These are phyloP conservation scores for Agriopis leucophaearia DNA, from an alignment of 2,888 invertebrate species.

Conservation along the genomic window DNA sequence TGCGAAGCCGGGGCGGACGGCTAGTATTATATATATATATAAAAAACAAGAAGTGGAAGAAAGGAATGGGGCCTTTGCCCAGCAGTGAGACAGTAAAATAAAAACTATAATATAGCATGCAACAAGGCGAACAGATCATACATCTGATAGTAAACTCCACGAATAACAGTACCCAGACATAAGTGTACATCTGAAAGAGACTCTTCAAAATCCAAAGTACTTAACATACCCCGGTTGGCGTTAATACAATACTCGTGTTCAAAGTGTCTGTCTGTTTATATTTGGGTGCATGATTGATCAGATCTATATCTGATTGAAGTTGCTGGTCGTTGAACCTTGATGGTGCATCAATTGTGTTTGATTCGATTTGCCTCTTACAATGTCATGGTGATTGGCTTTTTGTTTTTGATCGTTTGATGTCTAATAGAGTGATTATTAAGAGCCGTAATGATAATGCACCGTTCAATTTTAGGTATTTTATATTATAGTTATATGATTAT, in stretches of 20 bases:
- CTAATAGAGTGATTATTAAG: background rate
- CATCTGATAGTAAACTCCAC: background rate
- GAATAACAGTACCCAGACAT: constrained; percentile 6
- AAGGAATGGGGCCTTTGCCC: too few relatives aligned
- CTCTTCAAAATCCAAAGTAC: constrained; percentile 10
- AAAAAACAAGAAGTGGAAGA: too few relatives aligned
- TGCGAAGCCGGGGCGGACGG: too few relatives aligned
- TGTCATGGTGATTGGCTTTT: constrained; percentile 26
- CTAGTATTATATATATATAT: too few relatives aligned
- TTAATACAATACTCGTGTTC: constrained; percentile 5
- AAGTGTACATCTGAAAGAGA: background rate
- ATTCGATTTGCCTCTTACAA: constrained; percentile 21
- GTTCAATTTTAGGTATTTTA: too few relatives aligned
- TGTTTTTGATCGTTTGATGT: constrained; percentile 12
- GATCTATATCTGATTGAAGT: constrained; percentile 40
- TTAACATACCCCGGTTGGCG: background rate
- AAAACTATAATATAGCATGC: too few relatives aligned
- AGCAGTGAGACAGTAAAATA: too few relatives aligned
- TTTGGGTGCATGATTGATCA: constrained; percentile 36
- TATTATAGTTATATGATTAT: too few relatives aligned
- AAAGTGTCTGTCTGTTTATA: constrained; percentile 23
- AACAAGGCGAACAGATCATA: background rate
- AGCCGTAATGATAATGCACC: too few relatives aligned
- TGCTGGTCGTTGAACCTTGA: constrained; percentile 36
- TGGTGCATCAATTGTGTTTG: constrained; percentile 34